phyloP scores from a whole-genome alignment of 2,797 vertebrate genomes.

The Amblyopsis hoosieri region DNA sequence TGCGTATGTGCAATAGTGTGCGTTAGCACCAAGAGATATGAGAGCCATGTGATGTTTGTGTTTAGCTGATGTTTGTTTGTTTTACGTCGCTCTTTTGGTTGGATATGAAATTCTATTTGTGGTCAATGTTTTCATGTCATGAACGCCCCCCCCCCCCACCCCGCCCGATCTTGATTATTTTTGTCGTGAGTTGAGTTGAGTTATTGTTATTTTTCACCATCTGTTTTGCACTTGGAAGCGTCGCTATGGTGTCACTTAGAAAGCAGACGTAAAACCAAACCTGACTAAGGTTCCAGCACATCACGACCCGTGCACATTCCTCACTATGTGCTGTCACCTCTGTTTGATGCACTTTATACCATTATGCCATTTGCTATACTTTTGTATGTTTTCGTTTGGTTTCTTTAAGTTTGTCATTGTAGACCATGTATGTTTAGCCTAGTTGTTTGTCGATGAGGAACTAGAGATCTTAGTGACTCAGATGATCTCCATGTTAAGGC shows the following conservation, averaged over 20 bases:
- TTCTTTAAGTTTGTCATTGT: conserved; percentile 9
- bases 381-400: conserved; percentile 4
- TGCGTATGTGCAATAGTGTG: conserved; percentile 20
- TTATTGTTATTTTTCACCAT: no score
- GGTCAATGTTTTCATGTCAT: no score
- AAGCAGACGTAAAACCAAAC: neutral
- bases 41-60: neutral
- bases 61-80: no score
- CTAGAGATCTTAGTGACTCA: conserved; percentile 44
- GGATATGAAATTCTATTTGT: no score
- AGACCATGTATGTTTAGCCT: conserved; percentile 2
- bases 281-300: conserved; percentile 32
- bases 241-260: no score
- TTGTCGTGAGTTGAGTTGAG: no score
- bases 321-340: conserved; percentile 42
- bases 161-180: no score
- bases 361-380: conserved; percentile 21
- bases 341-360: conserved; percentile 68
- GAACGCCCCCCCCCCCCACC: no score
- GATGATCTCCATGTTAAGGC: conserved; percentile 38
- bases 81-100: no score
- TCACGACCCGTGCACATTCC: conserved; percentile 57
- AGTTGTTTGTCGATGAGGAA: conserved; percentile 1
- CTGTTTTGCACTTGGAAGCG: no score
- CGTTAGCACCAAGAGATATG: conserved; percentile 10